These are phyloP conservation scores for Alectoris magna DNA, from an alignment of 2,797 vertebrate genomes.

Conservation along the genomic window DNA sequence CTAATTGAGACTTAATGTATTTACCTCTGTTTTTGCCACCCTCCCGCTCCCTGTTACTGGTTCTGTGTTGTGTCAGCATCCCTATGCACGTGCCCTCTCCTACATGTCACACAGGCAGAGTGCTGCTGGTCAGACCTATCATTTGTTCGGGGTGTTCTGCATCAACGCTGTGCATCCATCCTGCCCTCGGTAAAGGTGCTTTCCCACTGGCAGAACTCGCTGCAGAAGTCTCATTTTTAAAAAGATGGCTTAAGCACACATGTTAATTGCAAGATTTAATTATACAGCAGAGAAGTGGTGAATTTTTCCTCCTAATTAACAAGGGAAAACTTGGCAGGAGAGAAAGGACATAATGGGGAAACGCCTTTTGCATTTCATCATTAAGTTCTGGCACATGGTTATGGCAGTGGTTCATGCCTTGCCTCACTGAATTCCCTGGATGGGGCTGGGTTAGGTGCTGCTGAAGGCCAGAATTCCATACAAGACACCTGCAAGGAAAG, in stretches of 20 bases:
- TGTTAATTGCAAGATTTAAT: slow-evolving; percentile 68
- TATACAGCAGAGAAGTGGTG: slow-evolving; percentile 31
- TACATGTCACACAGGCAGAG: not conserved
- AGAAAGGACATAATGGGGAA: slow-evolving; percentile 11
- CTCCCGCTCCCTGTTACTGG: not conserved
- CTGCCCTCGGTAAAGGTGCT: not conserved
- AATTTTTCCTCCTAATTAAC: slow-evolving; percentile 66
- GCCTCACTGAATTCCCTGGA: not conserved
- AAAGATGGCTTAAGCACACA: slow-evolving; percentile 41
- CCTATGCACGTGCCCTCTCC: not conserved
- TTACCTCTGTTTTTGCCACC: slow-evolving; percentile 51
- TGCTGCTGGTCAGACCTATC: slow-evolving; percentile 32
- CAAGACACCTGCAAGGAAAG: not conserved
- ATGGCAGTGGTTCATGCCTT: not conserved
- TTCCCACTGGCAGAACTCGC: slow-evolving; percentile 15
- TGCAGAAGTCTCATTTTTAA: slow-evolving; percentile 42
- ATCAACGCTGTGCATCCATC: slow-evolving; percentile 10
- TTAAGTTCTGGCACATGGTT: not conserved
- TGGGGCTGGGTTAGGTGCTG: not conserved
- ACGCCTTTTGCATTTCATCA: not conserved
- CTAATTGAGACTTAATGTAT: slow-evolving; percentile 66
- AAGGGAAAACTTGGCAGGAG: not conserved
- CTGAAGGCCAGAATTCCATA: not conserved
- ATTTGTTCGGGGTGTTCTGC: slow-evolving; percentile 42
- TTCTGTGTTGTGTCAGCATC: not conserved